Evolutionary conservation across 2,888 invertebrate genomes (phyloP).

Genomic region (Gnatocerus cornutus): DNA sequence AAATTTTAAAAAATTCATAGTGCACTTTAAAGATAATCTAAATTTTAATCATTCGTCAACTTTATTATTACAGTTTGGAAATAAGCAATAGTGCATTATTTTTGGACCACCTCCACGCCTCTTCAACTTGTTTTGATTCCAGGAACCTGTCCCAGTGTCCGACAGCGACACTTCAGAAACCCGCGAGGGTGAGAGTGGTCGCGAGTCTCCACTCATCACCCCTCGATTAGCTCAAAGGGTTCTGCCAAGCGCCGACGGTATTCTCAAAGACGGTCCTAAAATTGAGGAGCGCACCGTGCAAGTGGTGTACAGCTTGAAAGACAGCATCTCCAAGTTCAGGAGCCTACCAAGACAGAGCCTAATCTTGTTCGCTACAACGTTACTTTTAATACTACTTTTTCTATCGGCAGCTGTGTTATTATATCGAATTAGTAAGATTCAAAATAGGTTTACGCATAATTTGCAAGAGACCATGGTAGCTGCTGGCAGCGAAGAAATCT

Average conservation of each 20-base stretch:
- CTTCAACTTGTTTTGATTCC: no score
- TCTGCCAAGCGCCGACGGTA: conserved; percentile 11
- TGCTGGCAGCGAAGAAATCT: conserved; percentile 76
- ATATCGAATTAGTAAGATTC: conserved; percentile 74
- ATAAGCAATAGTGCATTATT: no score
- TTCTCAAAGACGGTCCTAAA: conserved; percentile 19
- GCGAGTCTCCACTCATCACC: conserved; percentile 56
- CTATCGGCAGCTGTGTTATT: conserved; percentile 75
- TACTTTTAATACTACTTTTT: conserved; percentile 74
- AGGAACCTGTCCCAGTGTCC: conserved; percentile 58
- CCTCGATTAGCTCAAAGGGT: conserved; percentile 5
- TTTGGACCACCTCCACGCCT: neutral
- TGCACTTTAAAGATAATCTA: no score
- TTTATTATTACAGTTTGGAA: no score
- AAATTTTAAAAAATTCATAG: no score
- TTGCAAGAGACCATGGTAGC: conserved; percentile 43
- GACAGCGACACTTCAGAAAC: conserved; percentile 64
- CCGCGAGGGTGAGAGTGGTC: conserved; percentile 64
- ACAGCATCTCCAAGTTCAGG: conserved; percentile 60
- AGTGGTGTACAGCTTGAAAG: conserved; percentile 55
- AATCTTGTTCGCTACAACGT: conserved; percentile 73
- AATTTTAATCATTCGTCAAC: no score
- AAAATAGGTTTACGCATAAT: conserved; percentile 61
- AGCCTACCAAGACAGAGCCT: conserved; percentile 72
- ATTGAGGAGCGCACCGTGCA: conserved; percentile 34